Conservation (phyloP, 2,797 vertebrate species). For the Capromys pilorides region DNA sequence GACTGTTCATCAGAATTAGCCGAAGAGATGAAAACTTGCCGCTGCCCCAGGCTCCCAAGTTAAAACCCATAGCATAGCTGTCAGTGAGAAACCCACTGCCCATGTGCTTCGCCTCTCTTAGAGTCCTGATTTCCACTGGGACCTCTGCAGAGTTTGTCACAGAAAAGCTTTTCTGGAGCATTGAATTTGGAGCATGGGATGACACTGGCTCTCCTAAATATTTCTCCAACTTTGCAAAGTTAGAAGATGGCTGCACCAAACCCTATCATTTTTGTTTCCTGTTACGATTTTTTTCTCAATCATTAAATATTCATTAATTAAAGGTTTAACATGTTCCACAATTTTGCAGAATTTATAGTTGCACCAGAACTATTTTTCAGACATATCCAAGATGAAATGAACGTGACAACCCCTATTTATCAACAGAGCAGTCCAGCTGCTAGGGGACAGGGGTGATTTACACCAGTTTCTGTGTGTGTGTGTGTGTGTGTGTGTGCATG, state of each 20-base stretch:
- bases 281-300: conserved; percentile 78
- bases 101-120: neutral
- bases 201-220: conserved; percentile 17
- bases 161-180: neutral
- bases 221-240: conserved; percentile 60
- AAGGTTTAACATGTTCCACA: conserved; percentile 82
- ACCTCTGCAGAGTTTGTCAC: neutral
- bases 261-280: conserved; percentile 77
- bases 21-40: conserved; percentile 6
- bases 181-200: conserved; percentile 39
- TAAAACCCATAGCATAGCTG: neutral
- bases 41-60: neutral
- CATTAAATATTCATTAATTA: conserved; percentile 86
- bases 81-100: neutral
- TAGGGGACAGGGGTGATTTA: conserved; percentile 81
- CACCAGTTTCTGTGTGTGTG: neutral
- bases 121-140: neutral
- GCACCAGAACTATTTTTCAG: conserved; percentile 82
- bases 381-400: conserved; percentile 85
- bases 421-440: conserved; percentile 81
- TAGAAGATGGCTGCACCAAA: conserved; percentile 63
- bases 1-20: neutral
- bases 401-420: conserved; percentile 83
- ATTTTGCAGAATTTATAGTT: conserved; percentile 85
- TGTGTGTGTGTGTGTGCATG: neutral